Base-by-base conservation (phyloP, 2,113 vertebrate genomes). In the Motacilla tschutschensis region DNA sequence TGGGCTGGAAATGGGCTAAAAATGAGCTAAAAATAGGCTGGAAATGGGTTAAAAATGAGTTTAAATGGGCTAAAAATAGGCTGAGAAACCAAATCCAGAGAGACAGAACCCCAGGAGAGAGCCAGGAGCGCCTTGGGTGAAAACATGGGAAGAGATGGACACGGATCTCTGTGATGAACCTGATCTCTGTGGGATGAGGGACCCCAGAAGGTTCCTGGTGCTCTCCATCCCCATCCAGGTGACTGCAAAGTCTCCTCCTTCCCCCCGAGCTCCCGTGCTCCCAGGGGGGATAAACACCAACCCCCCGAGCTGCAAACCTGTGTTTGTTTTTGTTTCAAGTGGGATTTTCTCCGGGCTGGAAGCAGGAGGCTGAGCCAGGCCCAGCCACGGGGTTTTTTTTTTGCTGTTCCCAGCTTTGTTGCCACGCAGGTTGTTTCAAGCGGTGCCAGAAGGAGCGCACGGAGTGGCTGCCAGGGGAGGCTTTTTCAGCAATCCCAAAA, bases 141-240 rank as follows among this genome's bases (percentile, higher is more conserved):
- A 55, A 55, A 55, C 9, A 22, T 22, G 22, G 54, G 54, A 57
- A 35, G 20, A 21, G 31, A 48, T 26, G 47, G 53, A 22, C 53
- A 14, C 5, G 8, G 51, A n/a, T 31, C 18, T 53, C 29, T 53
- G 7, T 53, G 51, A 14, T 17, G 38, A 50, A 6, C 29, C 57
- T 43, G 53, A 35, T 29, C 22, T 55, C 0, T 0, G 1, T 21
- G 44, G 43, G 15, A 4, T 59, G 69, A 60, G 20, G 36, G 5
- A 55, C 10, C 33, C 1, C 46, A 19, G 43, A 1, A 24, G 12
- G 5, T 62, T 51, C 70, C 28, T 0, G 0, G 24, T 14, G 16
- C 1, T 3, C 55, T 41, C 67, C 7, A 0, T 36, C 48, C 46
- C 22, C 3, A 20, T 21, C 41, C 59, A 21, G 2, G 19, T 25